Base-by-base conservation (phyloP, 2,888 invertebrate species). In the Ceraclea dissimilis region DNA sequence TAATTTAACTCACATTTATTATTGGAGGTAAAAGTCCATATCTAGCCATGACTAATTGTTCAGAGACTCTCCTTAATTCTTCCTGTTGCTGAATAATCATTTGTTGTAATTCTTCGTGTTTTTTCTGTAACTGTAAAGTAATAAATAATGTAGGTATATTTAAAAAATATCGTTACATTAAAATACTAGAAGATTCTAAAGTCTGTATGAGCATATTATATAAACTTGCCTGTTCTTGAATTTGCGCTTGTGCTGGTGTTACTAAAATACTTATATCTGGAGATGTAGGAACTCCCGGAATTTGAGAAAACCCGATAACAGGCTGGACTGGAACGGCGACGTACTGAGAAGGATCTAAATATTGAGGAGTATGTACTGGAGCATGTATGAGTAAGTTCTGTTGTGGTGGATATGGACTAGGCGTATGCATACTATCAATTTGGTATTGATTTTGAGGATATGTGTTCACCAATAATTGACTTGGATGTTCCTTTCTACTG, bases 61-160 rank as follows among this genome's bases (percentile, higher is more conserved):
- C 91, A n/a, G 91, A 91, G 1, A 93, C 89, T 63, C 85, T 80
- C 46, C 88, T 79, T 62, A 93, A 71, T 69, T 93, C 92, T 66
- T 92, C 91, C 67, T 93, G 92, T 67, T 93, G 92, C 62, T 88
- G 83, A 52, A 86, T 82, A 59, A 93, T 92, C 66, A 90, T 79
- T 66, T 90, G 85, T 68, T 93, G 90, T 59, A 93, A 72, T 67
- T 92, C 88, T 61, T 90, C 90, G 66, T 93, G 92, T 67, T 92
- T 92, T 34, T 86, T 80, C 67, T 91, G 87, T 68, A 78, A 61
- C 61, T 61, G 49, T 47, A n/a, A n/a, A 10, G 33, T 33, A 33
- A 33, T 33, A 33, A 10, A 33, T 8, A 13, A 13, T 33, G 13
- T 33, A 33, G 13, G 13, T 33, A 33, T 33, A 13, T 33, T 33